A percentile compares a stretch with the other conserved stretches of the same genome.
Evolutionary conservation across 2,888 invertebrate genomes (phyloP).

Genomic region (Myopa testacea): DNA sequence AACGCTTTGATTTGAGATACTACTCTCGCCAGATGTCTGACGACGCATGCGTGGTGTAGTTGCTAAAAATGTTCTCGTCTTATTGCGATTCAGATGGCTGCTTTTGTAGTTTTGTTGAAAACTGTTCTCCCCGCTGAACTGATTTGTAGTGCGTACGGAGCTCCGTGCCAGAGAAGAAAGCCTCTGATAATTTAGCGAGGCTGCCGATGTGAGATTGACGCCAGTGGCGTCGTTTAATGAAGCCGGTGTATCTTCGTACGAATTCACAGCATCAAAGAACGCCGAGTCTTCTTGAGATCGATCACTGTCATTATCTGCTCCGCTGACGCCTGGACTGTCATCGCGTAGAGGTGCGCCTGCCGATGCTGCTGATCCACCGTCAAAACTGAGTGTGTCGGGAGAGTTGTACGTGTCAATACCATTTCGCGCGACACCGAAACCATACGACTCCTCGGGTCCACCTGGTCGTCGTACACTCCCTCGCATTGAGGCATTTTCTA

Average conservation of each 20-base stretch:
- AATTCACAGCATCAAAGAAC: constrained; percentile 62
- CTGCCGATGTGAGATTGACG: constrained; percentile 26
- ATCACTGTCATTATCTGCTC: constrained; percentile 61
- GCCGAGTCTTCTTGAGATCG: constrained; percentile 64
- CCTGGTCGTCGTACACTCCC: constrained; percentile 38
- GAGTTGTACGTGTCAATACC: constrained; percentile 28
- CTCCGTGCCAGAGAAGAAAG: constrained; percentile 66
- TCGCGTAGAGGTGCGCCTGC: constrained; percentile 49
- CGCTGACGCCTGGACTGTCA: constrained; percentile 58
- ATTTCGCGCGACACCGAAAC: constrained; percentile 16
- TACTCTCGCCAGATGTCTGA: constrained; percentile 68
- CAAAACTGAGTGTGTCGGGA: constrained; percentile 25
- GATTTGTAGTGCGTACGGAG: constrained; percentile 66
- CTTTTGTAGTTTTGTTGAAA: constrained; percentile 68
- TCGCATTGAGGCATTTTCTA: constrained; percentile 7
- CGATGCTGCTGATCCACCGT: constrained; percentile 24
- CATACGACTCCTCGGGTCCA: constrained; percentile 27
- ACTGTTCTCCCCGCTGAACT: constrained; percentile 62
- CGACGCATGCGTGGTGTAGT: constrained; percentile 63
- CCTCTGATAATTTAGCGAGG: constrained; percentile 52
- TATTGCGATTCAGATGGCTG: constrained; percentile 51
- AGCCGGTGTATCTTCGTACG: constrained; percentile 58
- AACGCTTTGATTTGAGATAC: constrained; percentile 67
- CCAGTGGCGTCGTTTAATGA: constrained; percentile 31
- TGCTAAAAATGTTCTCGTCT: constrained; percentile 57